phyloP scores from a whole-genome alignment of 2,888 invertebrate genomes.

The Rhingia campestris region DNA sequence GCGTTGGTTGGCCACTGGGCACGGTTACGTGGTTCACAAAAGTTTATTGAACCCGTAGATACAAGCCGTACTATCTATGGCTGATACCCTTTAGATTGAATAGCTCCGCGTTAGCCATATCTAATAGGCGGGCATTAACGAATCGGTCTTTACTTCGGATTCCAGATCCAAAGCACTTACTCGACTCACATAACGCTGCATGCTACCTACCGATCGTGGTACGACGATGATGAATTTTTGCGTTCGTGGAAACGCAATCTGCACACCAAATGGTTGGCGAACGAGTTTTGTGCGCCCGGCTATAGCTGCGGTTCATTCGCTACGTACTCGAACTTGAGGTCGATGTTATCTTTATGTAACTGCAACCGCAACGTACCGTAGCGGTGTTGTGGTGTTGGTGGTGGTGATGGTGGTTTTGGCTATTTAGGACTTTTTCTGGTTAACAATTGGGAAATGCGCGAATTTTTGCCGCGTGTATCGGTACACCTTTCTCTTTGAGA shows the following conservation, averaged over 20 bases:
- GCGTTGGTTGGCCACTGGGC: constrained; percentile 9
- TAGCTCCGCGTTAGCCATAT: constrained; percentile 23
- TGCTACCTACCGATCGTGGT: constrained; percentile 1
- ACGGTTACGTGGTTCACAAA: constrained; percentile 45
- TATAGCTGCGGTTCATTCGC: constrained; percentile 48
- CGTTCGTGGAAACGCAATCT: constrained; percentile 57
- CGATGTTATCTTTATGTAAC: constrained; percentile 72
- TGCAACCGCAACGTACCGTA: constrained; percentile 29
- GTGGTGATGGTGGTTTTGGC: constrained; percentile 23
- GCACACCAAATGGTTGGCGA: constrained; percentile 46
- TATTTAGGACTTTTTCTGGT: constrained; percentile 43
- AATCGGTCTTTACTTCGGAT: constrained; percentile 26
- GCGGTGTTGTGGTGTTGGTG: constrained; percentile 13
- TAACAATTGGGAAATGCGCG: constrained; percentile 46
- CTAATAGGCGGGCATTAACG: constrained; percentile 31
- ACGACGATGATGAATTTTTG: constrained; percentile 40
- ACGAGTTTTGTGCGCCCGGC: constrained; percentile 46
- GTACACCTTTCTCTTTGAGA: constrained; percentile 63
- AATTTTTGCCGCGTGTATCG: constrained; percentile 3
- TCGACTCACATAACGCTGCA: constrained; percentile 49
- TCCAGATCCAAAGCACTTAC: constrained; percentile 18
- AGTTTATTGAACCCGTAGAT: constrained; percentile 56
- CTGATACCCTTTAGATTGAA: constrained; percentile 31
- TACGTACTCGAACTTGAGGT: constrained; percentile 67
- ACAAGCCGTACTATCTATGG: not conserved